Evolutionary conservation across 1,140 invertebrate species (phyloP).

Genomic region (Heterodera schachtii): DNA sequence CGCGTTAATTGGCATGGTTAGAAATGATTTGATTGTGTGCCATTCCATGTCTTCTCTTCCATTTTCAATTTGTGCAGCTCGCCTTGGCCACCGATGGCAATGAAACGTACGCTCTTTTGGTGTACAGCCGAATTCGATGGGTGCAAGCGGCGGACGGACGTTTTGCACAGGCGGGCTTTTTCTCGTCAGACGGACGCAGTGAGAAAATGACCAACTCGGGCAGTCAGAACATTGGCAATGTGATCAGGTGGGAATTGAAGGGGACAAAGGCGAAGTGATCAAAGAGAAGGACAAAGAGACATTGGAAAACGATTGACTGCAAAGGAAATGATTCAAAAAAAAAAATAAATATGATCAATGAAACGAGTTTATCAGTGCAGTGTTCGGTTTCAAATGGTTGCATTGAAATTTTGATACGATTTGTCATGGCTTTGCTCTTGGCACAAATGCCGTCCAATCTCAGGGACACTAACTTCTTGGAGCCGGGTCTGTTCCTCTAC

Average conservation of each 20-base stretch:
- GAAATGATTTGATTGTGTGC: too few species aligned
- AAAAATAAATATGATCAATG: too few species aligned
- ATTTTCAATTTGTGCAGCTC: conserved; percentile 32
- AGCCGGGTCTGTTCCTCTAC: conserved; percentile 41
- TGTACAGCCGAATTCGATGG: conserved; percentile 39
- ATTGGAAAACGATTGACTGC: too few species aligned
- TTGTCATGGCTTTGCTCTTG: neutral
- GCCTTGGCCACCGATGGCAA: conserved; percentile 32
- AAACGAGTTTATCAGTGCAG: too few species aligned
- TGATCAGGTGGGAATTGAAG: conserved; percentile 28
- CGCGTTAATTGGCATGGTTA: too few species aligned
- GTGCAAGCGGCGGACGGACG: conserved; percentile 2
- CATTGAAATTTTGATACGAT: conserved; percentile 16
- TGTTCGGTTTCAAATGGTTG: too few species aligned
- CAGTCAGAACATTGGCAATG: conserved; percentile 23
- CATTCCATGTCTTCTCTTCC: neutral
- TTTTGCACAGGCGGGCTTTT: conserved; percentile 46
- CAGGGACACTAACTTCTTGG: conserved; percentile 41
- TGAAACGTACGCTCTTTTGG: conserved; percentile 42
- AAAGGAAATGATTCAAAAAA: too few species aligned
- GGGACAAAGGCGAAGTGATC: too few species aligned
- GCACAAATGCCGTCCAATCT: neutral
- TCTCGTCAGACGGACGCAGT: conserved; percentile 41
- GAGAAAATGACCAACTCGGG: conserved; percentile 46
- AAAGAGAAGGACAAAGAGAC: too few species aligned